Conservation (phyloP, 2,888 invertebrate genomes). For the Matsumyia berberina region DNA sequence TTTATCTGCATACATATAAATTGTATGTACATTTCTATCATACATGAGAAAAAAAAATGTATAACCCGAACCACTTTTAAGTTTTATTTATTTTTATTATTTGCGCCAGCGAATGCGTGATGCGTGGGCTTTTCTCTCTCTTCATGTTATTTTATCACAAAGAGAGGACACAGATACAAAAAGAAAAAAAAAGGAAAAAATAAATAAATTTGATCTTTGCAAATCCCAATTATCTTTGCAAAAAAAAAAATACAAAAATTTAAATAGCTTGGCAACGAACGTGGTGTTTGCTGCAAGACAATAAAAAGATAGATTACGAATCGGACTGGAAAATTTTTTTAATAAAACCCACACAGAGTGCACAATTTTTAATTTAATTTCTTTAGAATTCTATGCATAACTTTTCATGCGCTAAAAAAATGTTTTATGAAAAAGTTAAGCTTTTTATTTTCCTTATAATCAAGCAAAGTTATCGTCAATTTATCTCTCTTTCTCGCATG, state of each 20-base stretch:
- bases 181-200: conserved; percentile 29
- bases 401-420: background rate
- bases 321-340: conserved; percentile 14
- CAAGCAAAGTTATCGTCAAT: background rate
- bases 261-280: conserved; percentile 43
- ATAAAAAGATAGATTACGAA: conserved; percentile 15
- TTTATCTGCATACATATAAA: conserved; percentile 1
- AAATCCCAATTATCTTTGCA: conserved; percentile 64
- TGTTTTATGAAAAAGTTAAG: too few relatives aligned
- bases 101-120: background rate
- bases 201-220: conserved; percentile 23
- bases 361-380: conserved; percentile 15
- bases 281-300: conserved; percentile 18
- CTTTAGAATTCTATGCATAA: background rate
- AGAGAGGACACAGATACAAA: conserved; percentile 35
- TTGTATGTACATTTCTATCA: background rate
- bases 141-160: conserved; percentile 33
- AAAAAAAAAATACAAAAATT: conserved; percentile 16
- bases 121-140: conserved; percentile 24
- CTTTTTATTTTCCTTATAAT: background rate
- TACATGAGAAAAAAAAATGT: background rate
- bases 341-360: conserved; percentile 35
- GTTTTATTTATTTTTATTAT: conserved; percentile 39
- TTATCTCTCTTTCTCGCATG: background rate
- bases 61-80: conserved; percentile 30